Evolutionary conservation across 2,888 invertebrate species (phyloP), one percentile per base, ranked within the genome.

Genomic region (Chydorus sphaericus): DNA sequence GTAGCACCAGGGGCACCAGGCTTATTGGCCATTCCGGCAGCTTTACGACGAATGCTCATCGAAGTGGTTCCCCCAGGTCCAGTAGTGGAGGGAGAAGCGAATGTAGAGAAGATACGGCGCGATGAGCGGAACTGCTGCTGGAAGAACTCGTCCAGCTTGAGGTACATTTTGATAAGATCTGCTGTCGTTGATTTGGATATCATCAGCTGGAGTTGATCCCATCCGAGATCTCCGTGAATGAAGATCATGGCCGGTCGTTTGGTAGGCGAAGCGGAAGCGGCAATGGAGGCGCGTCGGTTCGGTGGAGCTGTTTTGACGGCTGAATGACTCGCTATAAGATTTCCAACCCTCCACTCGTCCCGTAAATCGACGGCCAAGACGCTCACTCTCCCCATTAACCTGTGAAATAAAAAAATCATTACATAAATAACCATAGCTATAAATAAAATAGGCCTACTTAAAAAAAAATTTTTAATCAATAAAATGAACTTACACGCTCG

Each of bases 171-270:
- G 51, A 94, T 75, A 58, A 98, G 75, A 73, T 98, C 97, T 0
- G 92, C 91, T 0, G 96, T 94, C 1, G 97, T 98, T 51, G 92
- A 92, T 70, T 92, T 88, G 5, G 90, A 91, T 68, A 98, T 94
- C 78, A 98, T 85, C 64, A 97, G 79, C 74, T 98, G 96, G 44
- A 97, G 76, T 67, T 89, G 94, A 68, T 93, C 91, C 97, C 97
- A 98, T 60, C 82, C 81, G 55, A 96, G 75, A 63, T 89, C 87
- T 39, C 91, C 91, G 68, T 93, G 90, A 67, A 92, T 83, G 65
- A 93, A 87, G 65, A 94, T 88, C 65, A 86, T 81, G 0, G 91
- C 89, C 4, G 90, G 87, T 61, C 87, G 18, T 18, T 49, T 48
- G 30, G 55, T 55, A 11, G 55, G 55, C 8, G 49, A 55, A 10